phyloP scores from a whole-genome alignment of 2,888 invertebrate species.

The Aleiodes alternator region DNA sequence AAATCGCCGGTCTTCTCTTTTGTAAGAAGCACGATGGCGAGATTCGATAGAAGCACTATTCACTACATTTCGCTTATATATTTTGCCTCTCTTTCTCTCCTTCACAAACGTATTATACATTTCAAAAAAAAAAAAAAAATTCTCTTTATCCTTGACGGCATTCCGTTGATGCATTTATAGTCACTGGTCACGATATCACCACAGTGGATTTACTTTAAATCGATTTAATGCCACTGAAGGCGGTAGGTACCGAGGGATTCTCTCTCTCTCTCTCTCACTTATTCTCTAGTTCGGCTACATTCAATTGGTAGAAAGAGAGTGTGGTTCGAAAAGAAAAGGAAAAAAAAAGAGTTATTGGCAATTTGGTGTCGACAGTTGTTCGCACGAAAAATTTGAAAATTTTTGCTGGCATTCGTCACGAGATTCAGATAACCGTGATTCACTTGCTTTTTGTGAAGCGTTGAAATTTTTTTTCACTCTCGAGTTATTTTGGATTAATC shows the following conservation, averaged over 20 bases:
- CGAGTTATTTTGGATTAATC: slow-evolving; percentile 19
- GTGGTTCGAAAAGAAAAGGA: neutral
- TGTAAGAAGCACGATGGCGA: neutral
- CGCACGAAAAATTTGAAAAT: slow-evolving; percentile 39
- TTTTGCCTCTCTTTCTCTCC: neutral
- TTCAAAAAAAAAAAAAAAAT: neutral
- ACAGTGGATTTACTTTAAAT: slow-evolving; percentile 40
- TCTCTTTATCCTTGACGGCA: slow-evolving; percentile 14
- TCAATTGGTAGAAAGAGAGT: neutral
- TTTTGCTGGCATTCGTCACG: slow-evolving; percentile 33
- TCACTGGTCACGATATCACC: slow-evolving; percentile 43
- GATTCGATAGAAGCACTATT: slow-evolving; percentile 21
- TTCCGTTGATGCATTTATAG: slow-evolving; percentile 34
- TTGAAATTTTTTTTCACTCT: slow-evolving; percentile 7
- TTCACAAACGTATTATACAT: slow-evolving; percentile 15
- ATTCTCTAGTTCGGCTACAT: neutral
- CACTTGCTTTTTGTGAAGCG: neutral
- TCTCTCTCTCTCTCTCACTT: neutral
- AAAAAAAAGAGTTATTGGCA: slow-evolving; percentile 40
- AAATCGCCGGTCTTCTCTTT: slow-evolving; percentile 3
- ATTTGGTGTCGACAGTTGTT: slow-evolving; percentile 39
- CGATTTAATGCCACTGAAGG: slow-evolving; percentile 29
- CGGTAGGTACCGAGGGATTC: slow-evolving; percentile 7
- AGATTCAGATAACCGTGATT: neutral
- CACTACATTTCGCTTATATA: slow-evolving; percentile 1